Evolutionary conservation across 2,888 invertebrate genomes (phyloP).

Genomic region (Gasteruption jaculator): DNA sequence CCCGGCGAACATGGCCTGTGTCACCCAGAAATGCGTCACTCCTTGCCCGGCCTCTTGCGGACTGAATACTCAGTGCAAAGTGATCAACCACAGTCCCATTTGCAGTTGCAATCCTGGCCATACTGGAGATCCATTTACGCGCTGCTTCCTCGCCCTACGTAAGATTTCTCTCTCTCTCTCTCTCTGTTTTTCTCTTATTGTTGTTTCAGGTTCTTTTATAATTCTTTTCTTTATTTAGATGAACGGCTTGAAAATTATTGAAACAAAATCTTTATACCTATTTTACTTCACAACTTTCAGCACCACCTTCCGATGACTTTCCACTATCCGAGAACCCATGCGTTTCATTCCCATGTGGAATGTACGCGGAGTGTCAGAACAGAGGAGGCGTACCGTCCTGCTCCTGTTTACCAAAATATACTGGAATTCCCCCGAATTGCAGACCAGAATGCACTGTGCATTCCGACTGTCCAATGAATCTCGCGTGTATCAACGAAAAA

Average conservation of each 20-base stretch:
- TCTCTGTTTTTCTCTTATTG: no score
- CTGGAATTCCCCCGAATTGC: slow-evolving; percentile 75
- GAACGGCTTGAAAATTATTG: no score
- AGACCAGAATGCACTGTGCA: slow-evolving; percentile 81
- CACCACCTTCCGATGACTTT: slow-evolving; percentile 32
- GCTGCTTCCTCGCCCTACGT: slow-evolving; percentile 56
- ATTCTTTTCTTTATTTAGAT: no score
- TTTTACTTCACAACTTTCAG: slow-evolving; percentile 43
- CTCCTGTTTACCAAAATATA: slow-evolving; percentile 72
- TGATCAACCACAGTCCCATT: slow-evolving; percentile 75
- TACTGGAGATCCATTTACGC: slow-evolving; percentile 69
- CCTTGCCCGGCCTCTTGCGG: slow-evolving; percentile 79
- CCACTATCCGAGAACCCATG: slow-evolving; percentile 62
- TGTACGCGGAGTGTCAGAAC: slow-evolving; percentile 77
- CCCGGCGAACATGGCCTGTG: slow-evolving; percentile 73
- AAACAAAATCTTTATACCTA: background rate
- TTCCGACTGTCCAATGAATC: slow-evolving; percentile 75
- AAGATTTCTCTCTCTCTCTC: no score
- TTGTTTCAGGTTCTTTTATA: no score
- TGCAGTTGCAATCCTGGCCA: slow-evolving; percentile 77
- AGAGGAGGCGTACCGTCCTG: slow-evolving; percentile 75
- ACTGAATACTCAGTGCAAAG: slow-evolving; percentile 72
- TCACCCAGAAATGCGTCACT: slow-evolving; percentile 73
- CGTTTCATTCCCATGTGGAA: slow-evolving; percentile 78
- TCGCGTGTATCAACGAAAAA: slow-evolving; percentile 76